Evolutionary conservation across 2,797 vertebrate species (phyloP), one percentile per base, ranked within the genome.

Genomic region (Microcaecilia unicolor): DNA sequence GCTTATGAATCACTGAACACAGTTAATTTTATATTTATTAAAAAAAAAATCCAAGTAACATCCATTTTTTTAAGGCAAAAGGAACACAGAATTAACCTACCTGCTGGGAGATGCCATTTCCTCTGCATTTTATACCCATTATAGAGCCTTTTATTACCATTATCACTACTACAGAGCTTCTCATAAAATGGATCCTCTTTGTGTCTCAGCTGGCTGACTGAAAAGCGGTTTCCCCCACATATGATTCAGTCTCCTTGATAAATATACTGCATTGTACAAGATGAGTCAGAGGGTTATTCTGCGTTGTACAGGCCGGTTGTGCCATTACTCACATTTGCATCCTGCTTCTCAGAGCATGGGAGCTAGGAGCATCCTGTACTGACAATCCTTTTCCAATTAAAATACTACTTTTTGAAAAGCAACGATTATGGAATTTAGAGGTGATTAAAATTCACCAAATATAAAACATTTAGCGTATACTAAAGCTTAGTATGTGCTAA

Each of bases 211-310:
- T 48, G 66, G 62, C 65, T 51, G 67, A 67, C 10, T 18, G 58
- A 52, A 17, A 32, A 57, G 67, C 17, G 43, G 58, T 66, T 76
- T 62, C 67, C 64, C 56, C 66, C 44, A 18, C 55, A 25, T 34
- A 67, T 83, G 83, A 86, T 84, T 87, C 85, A 84, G 81, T 58
- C 81, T 83, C 75, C 81, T 81, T 71, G 78, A 83, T 80, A 76
- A 83, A 84, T 76, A 78, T 57, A 75, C 77, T 54, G 75, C 70
- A 75, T 60, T 68, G 70, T 74, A 61, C 61, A 2, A 59, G 44
- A 73, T 89, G 88, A 89, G 51, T 89, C 83, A 22, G 64, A 58
- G 64, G 74, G 77, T 70, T 72, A 76, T 80, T 72, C 79, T 68
- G 70, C 76, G 64, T 64, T 80, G 74, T 71, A 71, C 59, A 72